Evolutionary conservation across 2,113 vertebrate genomes (phyloP).

Genomic region (Ariopsis seemanni): DNA sequence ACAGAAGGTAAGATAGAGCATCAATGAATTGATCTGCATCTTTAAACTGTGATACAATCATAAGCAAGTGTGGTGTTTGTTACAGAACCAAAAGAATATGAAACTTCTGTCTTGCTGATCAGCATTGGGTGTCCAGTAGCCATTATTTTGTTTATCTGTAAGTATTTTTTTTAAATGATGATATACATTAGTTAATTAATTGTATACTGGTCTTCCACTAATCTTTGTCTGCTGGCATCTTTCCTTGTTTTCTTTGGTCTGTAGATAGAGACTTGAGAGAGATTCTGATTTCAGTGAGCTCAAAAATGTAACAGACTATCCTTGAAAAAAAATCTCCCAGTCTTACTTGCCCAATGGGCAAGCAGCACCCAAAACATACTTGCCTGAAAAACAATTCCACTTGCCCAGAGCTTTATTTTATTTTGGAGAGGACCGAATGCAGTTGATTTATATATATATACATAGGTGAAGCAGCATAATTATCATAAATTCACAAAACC

Average conservation of each 20-base stretch:
- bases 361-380: too few relatives aligned
- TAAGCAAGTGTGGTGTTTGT: not conserved
- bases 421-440: too few relatives aligned
- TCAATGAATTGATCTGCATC: not conserved
- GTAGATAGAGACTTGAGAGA: not conserved
- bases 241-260: not conserved
- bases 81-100: not conserved
- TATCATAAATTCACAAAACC: too few relatives aligned
- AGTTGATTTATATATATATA: too few relatives aligned
- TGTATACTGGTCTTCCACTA: not conserved
- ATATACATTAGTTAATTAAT: not conserved
- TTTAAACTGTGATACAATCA: not conserved
- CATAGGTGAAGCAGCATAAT: too few relatives aligned
- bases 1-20: conserved; percentile 2
- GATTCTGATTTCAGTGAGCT: not conserved
- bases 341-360: too few relatives aligned
- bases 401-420: too few relatives aligned
- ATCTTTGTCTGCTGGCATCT: not conserved
- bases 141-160: conserved; percentile 32
- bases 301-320: not conserved
- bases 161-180: not conserved
- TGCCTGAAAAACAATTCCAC: too few relatives aligned
- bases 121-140: not conserved
- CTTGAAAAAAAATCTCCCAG: not conserved
- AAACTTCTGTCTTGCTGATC: not conserved